Evolutionary conservation across 2,797 vertebrate genomes (phyloP).

Genomic region (Novumbra hubbsi): DNA sequence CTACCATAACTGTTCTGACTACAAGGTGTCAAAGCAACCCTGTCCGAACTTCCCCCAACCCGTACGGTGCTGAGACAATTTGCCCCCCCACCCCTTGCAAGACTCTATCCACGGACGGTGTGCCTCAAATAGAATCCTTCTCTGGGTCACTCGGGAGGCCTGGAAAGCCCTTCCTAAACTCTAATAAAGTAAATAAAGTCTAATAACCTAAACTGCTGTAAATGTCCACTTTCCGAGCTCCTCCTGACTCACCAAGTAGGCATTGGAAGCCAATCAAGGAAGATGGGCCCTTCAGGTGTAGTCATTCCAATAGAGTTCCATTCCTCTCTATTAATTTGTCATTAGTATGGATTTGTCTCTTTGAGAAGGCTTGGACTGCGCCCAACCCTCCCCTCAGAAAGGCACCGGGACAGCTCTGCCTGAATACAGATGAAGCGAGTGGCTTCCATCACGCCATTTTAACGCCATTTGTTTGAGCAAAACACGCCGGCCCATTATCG

Average conservation of each 20-base stretch:
- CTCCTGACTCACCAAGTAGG: conserved; percentile 54
- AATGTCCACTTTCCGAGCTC: conserved; percentile 45
- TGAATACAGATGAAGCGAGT: conserved; percentile 71
- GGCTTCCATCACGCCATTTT: conserved; percentile 59
- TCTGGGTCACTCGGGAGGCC: no score
- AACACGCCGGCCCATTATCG: conserved; percentile 71
- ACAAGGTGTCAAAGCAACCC: no score
- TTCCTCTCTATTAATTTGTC: conserved; percentile 66
- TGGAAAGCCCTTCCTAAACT: conserved; percentile 47
- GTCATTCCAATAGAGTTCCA: conserved; percentile 48
- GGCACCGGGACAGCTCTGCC: conserved; percentile 75
- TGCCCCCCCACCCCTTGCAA: no score
- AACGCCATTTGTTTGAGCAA: conserved; percentile 70
- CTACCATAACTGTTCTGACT: no score
- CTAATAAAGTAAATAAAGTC: no score
- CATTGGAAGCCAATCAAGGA: conserved; percentile 58
- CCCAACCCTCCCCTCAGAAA: conserved; percentile 79
- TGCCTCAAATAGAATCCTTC: no score
- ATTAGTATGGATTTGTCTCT: conserved; percentile 74
- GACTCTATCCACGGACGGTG: no score
- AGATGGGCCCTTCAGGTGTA: conserved; percentile 53
- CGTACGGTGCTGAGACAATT: no score
- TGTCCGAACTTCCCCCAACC: no score
- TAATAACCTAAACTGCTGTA: conserved; percentile 39
- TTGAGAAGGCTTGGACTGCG: conserved; percentile 70